phyloP scores from a whole-genome alignment of 2,797 vertebrate genomes.

The Sarcoramphus papa region DNA sequence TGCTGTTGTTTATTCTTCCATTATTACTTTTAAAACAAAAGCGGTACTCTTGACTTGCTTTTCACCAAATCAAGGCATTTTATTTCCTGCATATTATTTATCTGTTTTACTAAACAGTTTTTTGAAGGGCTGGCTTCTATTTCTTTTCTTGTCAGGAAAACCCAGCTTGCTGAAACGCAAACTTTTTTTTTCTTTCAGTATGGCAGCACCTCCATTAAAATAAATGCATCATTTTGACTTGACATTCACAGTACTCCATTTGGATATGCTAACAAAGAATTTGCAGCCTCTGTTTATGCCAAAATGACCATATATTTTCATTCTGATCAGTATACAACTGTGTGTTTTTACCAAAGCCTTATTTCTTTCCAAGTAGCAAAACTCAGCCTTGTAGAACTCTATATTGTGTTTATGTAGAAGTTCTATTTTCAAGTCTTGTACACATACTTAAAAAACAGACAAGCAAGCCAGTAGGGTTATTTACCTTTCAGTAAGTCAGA shows the following conservation, averaged over 20 bases:
- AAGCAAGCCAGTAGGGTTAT: neutral
- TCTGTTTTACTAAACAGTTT: neutral
- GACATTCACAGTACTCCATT: neutral
- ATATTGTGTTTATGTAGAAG: neutral
- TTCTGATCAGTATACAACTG: neutral
- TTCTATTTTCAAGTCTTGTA: neutral
- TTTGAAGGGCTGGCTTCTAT: neutral
- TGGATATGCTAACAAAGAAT: neutral
- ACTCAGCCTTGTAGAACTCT: neutral
- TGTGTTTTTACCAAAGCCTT: neutral
- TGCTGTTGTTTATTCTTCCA: neutral
- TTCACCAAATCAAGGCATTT: neutral
- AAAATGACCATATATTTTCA: neutral
- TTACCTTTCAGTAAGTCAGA: neutral
- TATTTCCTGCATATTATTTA: neutral
- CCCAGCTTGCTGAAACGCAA: neutral
- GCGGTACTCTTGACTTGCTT: neutral
- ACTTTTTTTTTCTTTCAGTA: neutral
- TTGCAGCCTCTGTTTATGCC: neutral
- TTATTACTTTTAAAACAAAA: neutral
- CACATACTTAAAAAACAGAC: neutral
- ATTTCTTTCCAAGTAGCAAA: neutral
- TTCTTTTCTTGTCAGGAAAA: neutral
- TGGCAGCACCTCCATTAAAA: neutral
- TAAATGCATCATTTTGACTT: neutral